Base-by-base conservation (phyloP, 2,797 vertebrate species). In the Nothura maculosa region DNA sequence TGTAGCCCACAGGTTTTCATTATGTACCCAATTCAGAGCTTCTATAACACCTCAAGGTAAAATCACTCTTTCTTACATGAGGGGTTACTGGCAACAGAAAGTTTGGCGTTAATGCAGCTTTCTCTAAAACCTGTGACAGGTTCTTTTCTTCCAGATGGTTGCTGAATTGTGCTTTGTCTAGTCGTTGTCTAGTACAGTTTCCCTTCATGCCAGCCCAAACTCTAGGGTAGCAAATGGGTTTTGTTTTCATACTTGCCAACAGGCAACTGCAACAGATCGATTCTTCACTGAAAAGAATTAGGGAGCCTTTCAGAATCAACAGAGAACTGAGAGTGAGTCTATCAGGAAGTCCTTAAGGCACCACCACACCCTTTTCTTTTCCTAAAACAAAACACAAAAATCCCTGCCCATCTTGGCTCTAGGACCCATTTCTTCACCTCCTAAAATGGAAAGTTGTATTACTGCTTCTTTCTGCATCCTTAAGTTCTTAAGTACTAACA, bases 211-310 rank as follows among this genome's bases (percentile, higher is more conserved):
- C 28, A 82, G 27, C 21, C 54, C 68, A 77, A 84, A 18, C 25
- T 77, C 40, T 48, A 38, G 32, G n/a, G 32, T 6, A 77, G 81
- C 18, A 72, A 84, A 80, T 25, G 5, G 28, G 12, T 17, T 85
- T 93, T 91, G 40, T 92, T 92, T 85, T 89, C 54, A 54, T 43
- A 6, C 20, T 77, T 50, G 6, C 57, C 66, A 83, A 75, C 30
- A 68, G 74, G 54, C 72, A 87, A 25, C n/a, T 36, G 30, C 55
- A 93, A 89, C 58, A 75, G 85, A 22, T 13, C 30, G n/a, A 28
- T 75, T 66, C 14, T 83, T 87, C 76, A 62, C 45, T 92, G 75
- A 32, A 82, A 90, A 94, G 57, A 87, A 94, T 52, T 10, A 62
- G 45, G 50, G 57, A 28, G 84, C 85, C 68, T 72, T 94, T 66